Percentiles rank a stretch among this genome's conserved stretches.
These are phyloP conservation scores for Acanthisitta chloris DNA, from an alignment of 2,113 vertebrate genomes.

Conservation along the genomic window DNA sequence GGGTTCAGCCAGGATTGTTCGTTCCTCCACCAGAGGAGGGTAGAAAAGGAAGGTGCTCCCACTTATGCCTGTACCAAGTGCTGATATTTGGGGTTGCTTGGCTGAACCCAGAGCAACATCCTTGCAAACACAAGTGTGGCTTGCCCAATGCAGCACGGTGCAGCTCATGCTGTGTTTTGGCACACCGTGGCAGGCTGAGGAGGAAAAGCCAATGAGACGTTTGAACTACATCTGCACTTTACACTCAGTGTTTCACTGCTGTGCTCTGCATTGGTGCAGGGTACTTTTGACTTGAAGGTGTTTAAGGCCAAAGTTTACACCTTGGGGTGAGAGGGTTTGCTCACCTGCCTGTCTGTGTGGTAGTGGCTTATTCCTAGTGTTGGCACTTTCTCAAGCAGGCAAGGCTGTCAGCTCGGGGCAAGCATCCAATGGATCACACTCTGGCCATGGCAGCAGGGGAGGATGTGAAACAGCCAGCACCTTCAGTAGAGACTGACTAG, in stretches of 20 bases:
- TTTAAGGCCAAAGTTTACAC: neutral
- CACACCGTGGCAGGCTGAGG: neutral
- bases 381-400: neutral
- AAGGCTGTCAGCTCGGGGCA: rapidly evolving
- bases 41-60: neutral
- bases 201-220: neutral
- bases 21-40: neutral
- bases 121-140: neutral
- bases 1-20: neutral
- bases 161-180: rapidly evolving
- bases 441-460: rapidly evolving
- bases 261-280: rapidly evolving
- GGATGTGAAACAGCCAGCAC: neutral
- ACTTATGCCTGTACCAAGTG: neutral
- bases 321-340: neutral
- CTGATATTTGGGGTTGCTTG: rapidly evolving
- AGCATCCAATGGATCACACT: neutral
- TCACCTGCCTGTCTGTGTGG: neutral
- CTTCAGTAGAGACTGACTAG: neutral
- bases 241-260: rapidly evolving
- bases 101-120: neutral
- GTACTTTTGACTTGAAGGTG: neutral
- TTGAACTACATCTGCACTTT: neutral
- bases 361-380: neutral
- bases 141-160: rapidly evolving